Conservation (phyloP, 2,113 vertebrate species). For the Climacteris rufus region DNA sequence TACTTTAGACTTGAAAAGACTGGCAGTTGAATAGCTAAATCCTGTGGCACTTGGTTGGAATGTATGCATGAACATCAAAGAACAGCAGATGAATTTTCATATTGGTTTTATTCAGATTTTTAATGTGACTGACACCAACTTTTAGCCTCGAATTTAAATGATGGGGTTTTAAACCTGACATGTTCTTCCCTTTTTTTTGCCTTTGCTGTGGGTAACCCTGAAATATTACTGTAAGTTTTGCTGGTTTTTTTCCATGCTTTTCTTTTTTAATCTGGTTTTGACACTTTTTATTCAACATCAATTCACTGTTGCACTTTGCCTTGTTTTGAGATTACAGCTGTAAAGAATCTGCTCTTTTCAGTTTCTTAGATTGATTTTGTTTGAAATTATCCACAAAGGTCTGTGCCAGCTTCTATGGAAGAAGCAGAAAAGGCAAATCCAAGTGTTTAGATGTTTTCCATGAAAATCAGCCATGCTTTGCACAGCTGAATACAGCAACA, state of each 20-base stretch:
- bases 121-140: neutral
- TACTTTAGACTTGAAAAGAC: neutral
- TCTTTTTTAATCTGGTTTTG: neutral
- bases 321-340: neutral
- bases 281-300: neutral
- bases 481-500: neutral
- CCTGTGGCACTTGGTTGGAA: neutral
- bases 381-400: neutral
- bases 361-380: neutral
- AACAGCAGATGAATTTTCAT: neutral
- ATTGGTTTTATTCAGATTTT: neutral
- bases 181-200: neutral
- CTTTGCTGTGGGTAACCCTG: neutral
- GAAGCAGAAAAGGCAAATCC: neutral
- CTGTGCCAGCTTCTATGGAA: neutral
- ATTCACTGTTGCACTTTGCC: neutral
- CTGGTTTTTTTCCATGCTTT: neutral
- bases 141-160: neutral
- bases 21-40: neutral
- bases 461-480: neutral
- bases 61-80: neutral
- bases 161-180: neutral
- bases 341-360: neutral
- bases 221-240: neutral
- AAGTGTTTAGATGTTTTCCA: neutral